Evolutionary conservation across 2,797 vertebrate species (phyloP).

Genomic region (Pseudotriccus pelzelni): DNA sequence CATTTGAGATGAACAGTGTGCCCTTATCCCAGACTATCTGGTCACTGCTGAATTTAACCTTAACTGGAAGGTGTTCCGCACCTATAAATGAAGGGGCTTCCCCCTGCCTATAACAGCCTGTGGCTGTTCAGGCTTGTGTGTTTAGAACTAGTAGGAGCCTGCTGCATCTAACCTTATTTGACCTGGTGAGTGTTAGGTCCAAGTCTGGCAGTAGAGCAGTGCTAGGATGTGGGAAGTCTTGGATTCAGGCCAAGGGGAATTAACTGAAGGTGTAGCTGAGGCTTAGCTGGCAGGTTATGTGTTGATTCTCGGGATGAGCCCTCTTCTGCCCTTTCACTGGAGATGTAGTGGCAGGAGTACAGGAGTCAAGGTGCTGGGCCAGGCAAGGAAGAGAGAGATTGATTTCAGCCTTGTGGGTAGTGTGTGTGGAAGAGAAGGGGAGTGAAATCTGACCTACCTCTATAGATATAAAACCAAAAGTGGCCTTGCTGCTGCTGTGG

Average conservation of each 20-base stretch:
- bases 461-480: rapidly evolving
- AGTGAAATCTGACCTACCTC: neutral
- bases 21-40: neutral
- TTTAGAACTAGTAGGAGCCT: neutral
- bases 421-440: neutral
- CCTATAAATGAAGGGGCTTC: neutral
- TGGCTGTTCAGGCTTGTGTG: rapidly evolving
- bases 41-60: neutral
- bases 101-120: neutral
- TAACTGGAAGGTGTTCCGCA: neutral
- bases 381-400: neutral
- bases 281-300: neutral
- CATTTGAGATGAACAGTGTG: neutral
- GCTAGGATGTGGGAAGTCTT: neutral
- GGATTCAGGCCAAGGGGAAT: neutral
- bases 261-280: neutral
- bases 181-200: neutral
- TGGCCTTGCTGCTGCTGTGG: neutral
- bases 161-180: neutral
- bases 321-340: neutral
- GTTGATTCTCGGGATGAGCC: neutral
- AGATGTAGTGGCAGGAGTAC: neutral
- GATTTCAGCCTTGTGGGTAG: neutral
- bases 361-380: neutral
- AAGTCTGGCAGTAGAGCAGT: neutral